Evolutionary conservation across 2,113 vertebrate genomes (phyloP).

Genomic region (Dryoscopus gambensis): DNA sequence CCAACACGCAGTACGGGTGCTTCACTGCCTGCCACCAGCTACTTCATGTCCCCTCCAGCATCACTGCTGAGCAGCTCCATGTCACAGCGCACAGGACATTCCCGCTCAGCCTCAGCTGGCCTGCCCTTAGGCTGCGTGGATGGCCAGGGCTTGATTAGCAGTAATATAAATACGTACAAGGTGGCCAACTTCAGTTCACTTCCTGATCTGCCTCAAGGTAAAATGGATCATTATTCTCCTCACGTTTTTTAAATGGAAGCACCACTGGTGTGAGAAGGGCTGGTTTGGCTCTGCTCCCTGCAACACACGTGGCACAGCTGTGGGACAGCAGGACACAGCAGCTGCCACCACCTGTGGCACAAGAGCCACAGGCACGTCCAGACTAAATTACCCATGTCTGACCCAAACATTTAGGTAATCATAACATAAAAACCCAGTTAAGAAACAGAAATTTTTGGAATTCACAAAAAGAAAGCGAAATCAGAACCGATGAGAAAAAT

Average conservation of each 20-base stretch:
- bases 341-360: neutral
- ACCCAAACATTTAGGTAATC: neutral
- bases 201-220: neutral
- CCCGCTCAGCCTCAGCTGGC: neutral
- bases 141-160: neutral
- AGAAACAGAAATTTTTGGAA: neutral
- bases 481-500: neutral
- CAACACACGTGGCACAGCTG: neutral
- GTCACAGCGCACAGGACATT: neutral
- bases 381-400: neutral
- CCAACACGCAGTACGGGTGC: neutral
- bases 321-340: neutral
- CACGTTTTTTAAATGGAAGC: neutral
- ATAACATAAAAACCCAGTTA: neutral
- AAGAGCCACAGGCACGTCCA: neutral
- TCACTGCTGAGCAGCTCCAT: neutral
- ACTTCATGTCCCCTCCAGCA: neutral
- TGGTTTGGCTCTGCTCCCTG: neutral
- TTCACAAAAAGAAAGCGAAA: neutral
- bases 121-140: neutral
- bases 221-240: neutral
- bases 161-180: accelerated
- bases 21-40: neutral
- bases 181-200: neutral
- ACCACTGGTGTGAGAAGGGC: accelerated